These are phyloP conservation scores for Xanthorhoe designata DNA, from an alignment of 2,888 invertebrate species.

Conservation along the genomic window DNA sequence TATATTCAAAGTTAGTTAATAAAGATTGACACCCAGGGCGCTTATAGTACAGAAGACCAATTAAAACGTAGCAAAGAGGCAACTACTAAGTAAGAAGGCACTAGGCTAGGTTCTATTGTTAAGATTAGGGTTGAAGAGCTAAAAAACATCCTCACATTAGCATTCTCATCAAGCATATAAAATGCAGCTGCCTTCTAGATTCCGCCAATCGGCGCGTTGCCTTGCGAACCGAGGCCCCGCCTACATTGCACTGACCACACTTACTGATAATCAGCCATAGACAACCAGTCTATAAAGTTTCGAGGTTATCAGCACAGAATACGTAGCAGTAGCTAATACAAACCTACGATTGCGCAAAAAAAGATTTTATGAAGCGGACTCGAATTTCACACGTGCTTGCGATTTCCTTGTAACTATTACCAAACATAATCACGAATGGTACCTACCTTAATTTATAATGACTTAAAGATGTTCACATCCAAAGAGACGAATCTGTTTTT, in stretches of 20 bases:
- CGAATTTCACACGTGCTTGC: conserved; percentile 50
- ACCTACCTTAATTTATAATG: not conserved
- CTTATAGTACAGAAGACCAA: too few relatives aligned
- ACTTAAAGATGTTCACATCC: not conserved
- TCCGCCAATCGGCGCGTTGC: conserved; percentile 67
- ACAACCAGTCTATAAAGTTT: conserved; percentile 27
- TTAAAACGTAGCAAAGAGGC: too few relatives aligned
- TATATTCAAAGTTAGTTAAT: too few relatives aligned
- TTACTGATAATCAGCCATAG: conserved; percentile 25
- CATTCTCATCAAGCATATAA: conserved; percentile 72
- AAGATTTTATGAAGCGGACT: conserved; percentile 47
- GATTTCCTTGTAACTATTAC: conserved; percentile 44
- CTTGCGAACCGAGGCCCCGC: conserved; percentile 69
- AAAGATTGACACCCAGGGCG: too few relatives aligned
- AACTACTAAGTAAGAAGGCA: not conserved
- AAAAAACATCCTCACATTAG: conserved; percentile 61
- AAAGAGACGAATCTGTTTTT: not conserved
- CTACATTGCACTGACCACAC: conserved; percentile 54
- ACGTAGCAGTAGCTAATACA: conserved; percentile 12
- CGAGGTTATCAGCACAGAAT: conserved; percentile 22
- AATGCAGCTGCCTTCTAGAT: conserved; percentile 73
- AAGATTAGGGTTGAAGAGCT: conserved; percentile 33
- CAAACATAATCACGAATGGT: not conserved
- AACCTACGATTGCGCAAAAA: conserved; percentile 8
- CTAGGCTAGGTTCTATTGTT: conserved; percentile 4